phyloP scores from a whole-genome alignment of 2,888 invertebrate genomes.

The Chydorus sphaericus region DNA sequence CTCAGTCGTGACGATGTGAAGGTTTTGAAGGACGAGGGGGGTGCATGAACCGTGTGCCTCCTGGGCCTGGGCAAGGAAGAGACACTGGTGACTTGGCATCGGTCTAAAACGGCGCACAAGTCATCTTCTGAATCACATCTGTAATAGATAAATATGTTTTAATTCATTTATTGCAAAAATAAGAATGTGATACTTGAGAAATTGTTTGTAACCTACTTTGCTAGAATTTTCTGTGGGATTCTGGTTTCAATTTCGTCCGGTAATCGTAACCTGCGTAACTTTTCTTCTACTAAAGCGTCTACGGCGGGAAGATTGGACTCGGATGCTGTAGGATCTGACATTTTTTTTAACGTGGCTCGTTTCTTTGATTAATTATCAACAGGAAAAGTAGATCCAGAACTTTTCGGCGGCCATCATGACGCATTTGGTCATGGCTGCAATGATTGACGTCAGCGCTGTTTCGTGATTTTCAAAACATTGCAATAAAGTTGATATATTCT shows the following conservation, averaged over 20 bases:
- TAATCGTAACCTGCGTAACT: background rate
- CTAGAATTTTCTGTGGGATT: background rate
- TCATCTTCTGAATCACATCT: background rate
- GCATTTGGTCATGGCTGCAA: too few species aligned
- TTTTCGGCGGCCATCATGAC: background rate
- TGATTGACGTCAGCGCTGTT: background rate
- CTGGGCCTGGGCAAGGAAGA: too few species aligned
- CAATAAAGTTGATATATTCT: too few species aligned
- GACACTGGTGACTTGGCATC: background rate
- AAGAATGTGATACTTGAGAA: background rate
- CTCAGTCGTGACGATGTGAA: background rate
- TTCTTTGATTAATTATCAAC: background rate
- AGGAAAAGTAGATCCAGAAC: background rate
- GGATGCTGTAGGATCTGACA: slow-evolving; percentile 1
- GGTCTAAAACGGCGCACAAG: background rate
- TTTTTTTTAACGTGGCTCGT: too few species aligned
- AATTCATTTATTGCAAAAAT: background rate
- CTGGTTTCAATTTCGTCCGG: background rate
- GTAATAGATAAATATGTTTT: background rate
- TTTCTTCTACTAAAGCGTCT: background rate
- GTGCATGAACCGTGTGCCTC: too few species aligned
- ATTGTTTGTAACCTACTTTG: slow-evolving; percentile 1
- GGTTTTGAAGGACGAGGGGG: background rate
- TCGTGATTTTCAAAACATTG: background rate
- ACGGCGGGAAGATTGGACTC: background rate